Conservation (phyloP, 2,113 vertebrate genomes). For the Trogon melanurus region DNA sequence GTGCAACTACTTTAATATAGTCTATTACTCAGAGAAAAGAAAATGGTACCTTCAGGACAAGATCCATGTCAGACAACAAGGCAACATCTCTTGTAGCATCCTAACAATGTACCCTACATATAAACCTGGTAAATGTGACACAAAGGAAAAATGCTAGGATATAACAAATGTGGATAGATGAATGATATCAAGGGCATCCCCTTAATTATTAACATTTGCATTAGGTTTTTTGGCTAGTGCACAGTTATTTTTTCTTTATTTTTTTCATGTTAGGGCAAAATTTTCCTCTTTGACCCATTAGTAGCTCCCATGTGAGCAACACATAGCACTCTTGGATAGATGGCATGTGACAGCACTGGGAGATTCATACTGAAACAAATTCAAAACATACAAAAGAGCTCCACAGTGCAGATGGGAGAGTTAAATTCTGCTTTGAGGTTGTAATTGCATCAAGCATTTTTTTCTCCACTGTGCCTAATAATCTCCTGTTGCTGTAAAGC, state of each 20-base stretch:
- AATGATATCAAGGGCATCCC: background rate
- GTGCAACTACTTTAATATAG: background rate
- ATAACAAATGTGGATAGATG: background rate
- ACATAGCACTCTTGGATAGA: background rate
- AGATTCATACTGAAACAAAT: background rate
- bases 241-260: background rate
- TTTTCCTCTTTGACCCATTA: background rate
- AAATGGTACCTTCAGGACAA: background rate
- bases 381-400: background rate
- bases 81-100: background rate
- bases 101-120: background rate
- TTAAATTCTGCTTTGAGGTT: slow-evolving; percentile 24
- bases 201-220: background rate
- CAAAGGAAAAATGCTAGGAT: background rate
- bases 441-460: background rate
- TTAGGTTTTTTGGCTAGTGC: background rate
- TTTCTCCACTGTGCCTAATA: background rate
- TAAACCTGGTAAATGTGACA: background rate
- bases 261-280: background rate
- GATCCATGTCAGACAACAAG: background rate
- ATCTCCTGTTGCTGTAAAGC: slow-evolving; percentile 36
- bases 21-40: background rate
- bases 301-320: background rate
- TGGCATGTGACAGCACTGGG: background rate
- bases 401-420: background rate